These are phyloP conservation scores for Smittia sp. DNA, from an alignment of 2,888 invertebrate species.

Conservation along the genomic window DNA sequence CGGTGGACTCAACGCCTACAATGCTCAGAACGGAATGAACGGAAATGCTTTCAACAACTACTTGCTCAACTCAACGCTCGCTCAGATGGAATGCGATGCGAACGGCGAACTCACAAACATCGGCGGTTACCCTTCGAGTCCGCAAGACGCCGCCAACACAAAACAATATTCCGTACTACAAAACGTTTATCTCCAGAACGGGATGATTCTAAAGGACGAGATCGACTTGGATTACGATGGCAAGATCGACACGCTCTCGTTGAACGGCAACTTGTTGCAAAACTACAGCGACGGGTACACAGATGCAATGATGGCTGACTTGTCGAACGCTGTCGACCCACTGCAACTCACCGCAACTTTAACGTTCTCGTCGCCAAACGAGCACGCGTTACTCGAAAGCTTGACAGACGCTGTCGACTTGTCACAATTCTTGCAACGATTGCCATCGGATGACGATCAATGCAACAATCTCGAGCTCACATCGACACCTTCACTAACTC, in stretches of 20 bases:
- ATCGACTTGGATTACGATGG: slow-evolving; percentile 72
- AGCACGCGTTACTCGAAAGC: slow-evolving; percentile 73
- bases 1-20: slow-evolving; percentile 64
- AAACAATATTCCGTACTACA: slow-evolving; percentile 78
- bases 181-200: slow-evolving; percentile 64
- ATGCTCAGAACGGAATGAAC: slow-evolving; percentile 60
- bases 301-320: slow-evolving; percentile 81
- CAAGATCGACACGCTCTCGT: slow-evolving; percentile 66
- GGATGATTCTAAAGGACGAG: slow-evolving; percentile 75
- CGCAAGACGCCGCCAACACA: slow-evolving; percentile 47
- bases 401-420: slow-evolving; percentile 77
- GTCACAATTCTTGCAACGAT: slow-evolving; percentile 69
- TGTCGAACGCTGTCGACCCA: slow-evolving; percentile 75
- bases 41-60: slow-evolving; percentile 64
- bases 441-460: slow-evolving; percentile 59
- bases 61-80: slow-evolving; percentile 62
- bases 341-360: slow-evolving; percentile 78
- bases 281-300: slow-evolving; percentile 63
- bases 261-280: slow-evolving; percentile 58
- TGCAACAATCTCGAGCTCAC: slow-evolving; percentile 67
- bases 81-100: slow-evolving; percentile 70
- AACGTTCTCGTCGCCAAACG: slow-evolving; percentile 74
- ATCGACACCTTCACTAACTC: slow-evolving; percentile 69
- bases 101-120: slow-evolving; percentile 59
- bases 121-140: slow-evolving; percentile 44